A percentile compares a stretch with the other conserved stretches of the same genome.
Evolutionary conservation across 2,113 vertebrate genomes (phyloP).

Genomic region (Psophia crepitans): DNA sequence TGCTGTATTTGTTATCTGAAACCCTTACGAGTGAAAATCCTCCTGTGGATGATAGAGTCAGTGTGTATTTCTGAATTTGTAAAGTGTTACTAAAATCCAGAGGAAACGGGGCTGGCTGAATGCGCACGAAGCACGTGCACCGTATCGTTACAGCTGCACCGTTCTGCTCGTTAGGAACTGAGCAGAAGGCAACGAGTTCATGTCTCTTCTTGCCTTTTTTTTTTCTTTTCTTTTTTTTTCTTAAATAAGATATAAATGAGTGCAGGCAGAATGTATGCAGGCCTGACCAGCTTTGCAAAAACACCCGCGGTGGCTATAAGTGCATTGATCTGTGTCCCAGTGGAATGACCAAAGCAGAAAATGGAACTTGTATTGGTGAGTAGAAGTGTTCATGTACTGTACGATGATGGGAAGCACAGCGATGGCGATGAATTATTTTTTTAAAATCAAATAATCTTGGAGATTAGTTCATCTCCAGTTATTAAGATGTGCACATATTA

Average conservation of each 20-base stretch:
- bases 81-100: not conserved
- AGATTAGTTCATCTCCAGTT: not conserved
- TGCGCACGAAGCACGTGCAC: not conserved
- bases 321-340: conserved; percentile 95
- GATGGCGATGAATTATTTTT: not conserved
- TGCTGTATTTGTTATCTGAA: not conserved
- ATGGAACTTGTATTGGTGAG: conserved; percentile 91
- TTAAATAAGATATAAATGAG: conserved; percentile 89
- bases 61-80: not conserved
- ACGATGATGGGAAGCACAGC: not conserved
- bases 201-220: not conserved
- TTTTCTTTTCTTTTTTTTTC: not conserved
- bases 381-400: not conserved
- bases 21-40: not conserved
- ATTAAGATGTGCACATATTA: not conserved
- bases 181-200: not conserved
- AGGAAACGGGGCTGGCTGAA: not conserved
- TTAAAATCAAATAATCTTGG: not conserved
- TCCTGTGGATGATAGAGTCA: not conserved
- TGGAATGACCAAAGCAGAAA: conserved; percentile 90
- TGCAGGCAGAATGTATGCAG: conserved; percentile 93
- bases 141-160: not conserved
- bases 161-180: not conserved
- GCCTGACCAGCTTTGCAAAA: conserved; percentile 92
- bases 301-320: conserved; percentile 91